Evolutionary conservation across 2,888 invertebrate species (phyloP).

Genomic region (Gari tellinella): DNA sequence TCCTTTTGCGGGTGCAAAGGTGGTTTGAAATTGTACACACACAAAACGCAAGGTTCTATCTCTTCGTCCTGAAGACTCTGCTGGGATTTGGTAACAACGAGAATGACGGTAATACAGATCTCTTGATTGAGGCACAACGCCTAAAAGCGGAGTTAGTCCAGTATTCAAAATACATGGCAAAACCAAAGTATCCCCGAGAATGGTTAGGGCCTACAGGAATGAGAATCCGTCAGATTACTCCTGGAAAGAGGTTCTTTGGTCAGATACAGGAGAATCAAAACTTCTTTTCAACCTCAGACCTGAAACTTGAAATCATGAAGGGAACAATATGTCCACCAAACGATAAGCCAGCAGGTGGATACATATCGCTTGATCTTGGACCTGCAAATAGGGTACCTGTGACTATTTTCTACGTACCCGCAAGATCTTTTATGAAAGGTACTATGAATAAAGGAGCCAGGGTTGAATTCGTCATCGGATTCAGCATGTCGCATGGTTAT

Average conservation of each 20-base stretch:
- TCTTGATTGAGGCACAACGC: conserved; percentile 39
- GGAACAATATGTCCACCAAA: conserved; percentile 30
- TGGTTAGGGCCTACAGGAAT: conserved; percentile 50
- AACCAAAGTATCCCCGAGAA: conserved; percentile 55
- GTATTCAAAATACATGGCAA: conserved; percentile 31
- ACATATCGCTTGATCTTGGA: conserved; percentile 47
- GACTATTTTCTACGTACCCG: conserved; percentile 51
- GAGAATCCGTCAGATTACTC: conserved; percentile 36
- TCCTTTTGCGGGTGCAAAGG: conserved; percentile 38
- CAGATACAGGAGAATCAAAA: conserved; percentile 11
- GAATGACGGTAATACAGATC: conserved; percentile 23
- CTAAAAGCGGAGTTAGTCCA: conserved; percentile 48
- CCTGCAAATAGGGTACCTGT: conserved; percentile 21
- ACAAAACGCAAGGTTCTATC: conserved; percentile 51
- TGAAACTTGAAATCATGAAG: conserved; percentile 10
- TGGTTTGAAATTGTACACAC: conserved; percentile 45
- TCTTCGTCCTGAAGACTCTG: conserved; percentile 57
- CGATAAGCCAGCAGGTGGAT: conserved; percentile 23
- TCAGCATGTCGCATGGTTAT: conserved; percentile 54
- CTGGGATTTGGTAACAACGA: conserved; percentile 48
- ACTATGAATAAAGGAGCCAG: conserved; percentile 23
- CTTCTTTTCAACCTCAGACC: neutral
- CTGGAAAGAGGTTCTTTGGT: conserved; percentile 50
- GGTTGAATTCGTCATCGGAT: conserved; percentile 51
- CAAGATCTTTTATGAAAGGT: conserved; percentile 31